Conservation (phyloP, 2,113 vertebrate genomes). For the Syngnathus typhle region DNA sequence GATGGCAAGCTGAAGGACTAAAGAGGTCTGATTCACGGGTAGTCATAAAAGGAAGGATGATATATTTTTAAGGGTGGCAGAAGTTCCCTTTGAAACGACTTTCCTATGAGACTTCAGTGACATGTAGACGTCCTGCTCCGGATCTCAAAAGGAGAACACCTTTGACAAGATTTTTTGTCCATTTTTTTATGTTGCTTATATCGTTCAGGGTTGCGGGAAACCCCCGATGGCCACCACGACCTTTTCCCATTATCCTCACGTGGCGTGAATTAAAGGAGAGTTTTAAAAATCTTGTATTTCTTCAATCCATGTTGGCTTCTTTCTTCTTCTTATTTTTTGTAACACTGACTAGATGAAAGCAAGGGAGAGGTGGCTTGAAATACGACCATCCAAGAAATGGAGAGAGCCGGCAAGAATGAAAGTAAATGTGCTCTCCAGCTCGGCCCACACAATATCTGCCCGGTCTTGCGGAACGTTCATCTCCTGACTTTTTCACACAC, state of each 20-base stretch:
- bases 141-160: not conserved
- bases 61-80: not conserved
- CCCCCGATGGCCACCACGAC: not conserved
- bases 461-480: slow-evolving; percentile 37
- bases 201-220: not conserved
- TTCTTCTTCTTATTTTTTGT: not conserved
- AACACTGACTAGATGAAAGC: not conserved
- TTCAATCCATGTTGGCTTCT: not conserved
- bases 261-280: not conserved
- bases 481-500: slow-evolving; percentile 2
- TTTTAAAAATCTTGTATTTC: not conserved
- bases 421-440: slow-evolving; percentile 49
- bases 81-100: not conserved
- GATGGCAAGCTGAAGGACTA: not conserved
- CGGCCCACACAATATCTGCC: slow-evolving; percentile 50
- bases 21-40: not conserved
- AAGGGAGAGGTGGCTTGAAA: slow-evolving; percentile 42
- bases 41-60: not conserved
- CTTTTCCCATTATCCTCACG: not conserved
- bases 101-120: not conserved
- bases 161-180: not conserved
- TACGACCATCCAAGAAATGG: not conserved
- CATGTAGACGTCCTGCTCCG: not conserved
- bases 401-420: slow-evolving; percentile 44
- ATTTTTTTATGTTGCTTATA: not conserved